phyloP scores from a whole-genome alignment of 2,113 vertebrate species.

The Zapus hudsonius region DNA sequence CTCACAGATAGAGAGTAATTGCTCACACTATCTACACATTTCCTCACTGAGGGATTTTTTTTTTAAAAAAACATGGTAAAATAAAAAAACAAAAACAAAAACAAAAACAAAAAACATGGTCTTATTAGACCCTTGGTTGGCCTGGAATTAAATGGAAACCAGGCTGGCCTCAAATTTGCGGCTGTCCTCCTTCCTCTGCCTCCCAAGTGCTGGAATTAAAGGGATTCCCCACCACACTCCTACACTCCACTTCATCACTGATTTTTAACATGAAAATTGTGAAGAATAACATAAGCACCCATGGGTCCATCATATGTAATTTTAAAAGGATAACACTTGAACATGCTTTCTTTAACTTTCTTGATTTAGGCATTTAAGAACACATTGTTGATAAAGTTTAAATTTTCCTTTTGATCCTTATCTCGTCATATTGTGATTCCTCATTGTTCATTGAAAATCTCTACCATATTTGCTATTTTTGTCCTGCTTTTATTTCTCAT shows the following conservation, averaged over 20 bases:
- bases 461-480: not conserved
- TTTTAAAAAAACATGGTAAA: too few relatives aligned
- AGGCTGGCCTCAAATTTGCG: not conserved
- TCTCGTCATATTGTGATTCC: not conserved
- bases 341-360: not conserved
- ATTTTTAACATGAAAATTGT: slow-evolving; percentile 18
- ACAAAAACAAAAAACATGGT: too few relatives aligned
- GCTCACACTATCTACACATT: not conserved
- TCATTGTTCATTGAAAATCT: not conserved
- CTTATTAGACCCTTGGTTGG: not conserved
- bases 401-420: not conserved
- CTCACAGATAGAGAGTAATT: not conserved
- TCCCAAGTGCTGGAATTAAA: not conserved
- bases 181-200: not conserved
- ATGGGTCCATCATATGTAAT: not conserved
- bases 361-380: not conserved
- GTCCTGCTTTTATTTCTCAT: not conserved
- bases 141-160: not conserved
- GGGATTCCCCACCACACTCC: not conserved
- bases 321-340: not conserved
- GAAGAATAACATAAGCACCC: not conserved
- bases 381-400: not conserved
- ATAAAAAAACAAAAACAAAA: too few relatives aligned
- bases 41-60: too few relatives aligned
- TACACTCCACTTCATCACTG: not conserved